phyloP scores from a whole-genome alignment of 92 coral and sea anemone genomes.

The Actinernus sp. region DNA sequence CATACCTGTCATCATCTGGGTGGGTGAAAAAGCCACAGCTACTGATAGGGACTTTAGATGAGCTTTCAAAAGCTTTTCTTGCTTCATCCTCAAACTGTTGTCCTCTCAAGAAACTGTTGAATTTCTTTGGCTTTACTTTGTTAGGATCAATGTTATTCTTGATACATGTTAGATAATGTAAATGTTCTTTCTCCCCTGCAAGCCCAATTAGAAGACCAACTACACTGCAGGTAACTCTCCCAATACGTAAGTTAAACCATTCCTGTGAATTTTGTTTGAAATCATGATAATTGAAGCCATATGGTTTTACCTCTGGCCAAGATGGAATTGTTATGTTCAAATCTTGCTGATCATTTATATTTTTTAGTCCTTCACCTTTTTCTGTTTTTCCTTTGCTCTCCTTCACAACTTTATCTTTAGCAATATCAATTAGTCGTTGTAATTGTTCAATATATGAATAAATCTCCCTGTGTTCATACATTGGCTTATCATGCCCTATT shows the following conservation, averaged over 20 bases:
- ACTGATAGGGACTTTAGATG: constrained; percentile 15
- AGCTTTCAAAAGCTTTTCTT: constrained; percentile 10
- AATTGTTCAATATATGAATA: no score
- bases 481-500: no score
- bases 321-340: constrained; percentile 22
- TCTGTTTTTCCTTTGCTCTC: no score
- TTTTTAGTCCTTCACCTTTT: no score
- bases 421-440: no score
- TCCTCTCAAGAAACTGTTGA: no score
- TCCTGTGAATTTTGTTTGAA: constrained; percentile 33
- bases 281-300: constrained; percentile 45
- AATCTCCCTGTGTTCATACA: no score
- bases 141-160: constrained; percentile 23
- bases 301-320: constrained; percentile 23
- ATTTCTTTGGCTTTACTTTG: no score
- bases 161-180: constrained; percentile 2
- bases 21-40: constrained; percentile 56
- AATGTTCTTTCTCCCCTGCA: constrained; percentile 42
- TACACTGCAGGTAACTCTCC: constrained; percentile 57
- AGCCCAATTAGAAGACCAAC: constrained; percentile 48
- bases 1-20: constrained; percentile 39
- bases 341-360: no score
- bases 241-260: constrained; percentile 44
- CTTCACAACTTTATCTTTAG: no score
- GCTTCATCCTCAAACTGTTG: constrained; percentile 14